phyloP scores from a whole-genome alignment of 1,140 invertebrate species.

The Atta cephalotes region DNA sequence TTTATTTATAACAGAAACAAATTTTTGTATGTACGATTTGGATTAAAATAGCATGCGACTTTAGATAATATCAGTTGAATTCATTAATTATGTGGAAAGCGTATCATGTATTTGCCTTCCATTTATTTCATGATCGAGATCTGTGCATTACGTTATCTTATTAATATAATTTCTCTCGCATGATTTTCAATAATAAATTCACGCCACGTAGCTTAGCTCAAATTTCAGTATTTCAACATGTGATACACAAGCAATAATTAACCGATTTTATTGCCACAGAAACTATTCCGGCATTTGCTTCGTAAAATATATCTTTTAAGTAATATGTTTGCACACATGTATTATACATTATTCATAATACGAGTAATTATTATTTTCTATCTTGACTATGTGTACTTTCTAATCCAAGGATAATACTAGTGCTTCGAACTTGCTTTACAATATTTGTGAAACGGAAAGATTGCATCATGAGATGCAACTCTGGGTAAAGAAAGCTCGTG shows the following conservation, averaged over 20 bases:
- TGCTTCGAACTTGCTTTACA: background rate
- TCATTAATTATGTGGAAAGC: conserved; percentile 14
- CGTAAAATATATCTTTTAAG: conserved; percentile 19
- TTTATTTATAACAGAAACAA: background rate
- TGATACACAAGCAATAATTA: background rate
- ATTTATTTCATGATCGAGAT: background rate
- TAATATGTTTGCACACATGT: background rate
- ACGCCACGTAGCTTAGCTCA: background rate
- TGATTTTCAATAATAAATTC: conserved; percentile 10
- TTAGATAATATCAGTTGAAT: background rate
- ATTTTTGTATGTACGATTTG: background rate
- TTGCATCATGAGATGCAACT: conserved; percentile 22
- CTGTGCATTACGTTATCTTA: conserved; percentile 16
- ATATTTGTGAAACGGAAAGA: conserved; percentile 21
- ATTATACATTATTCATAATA: background rate
- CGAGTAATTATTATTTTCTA: background rate
- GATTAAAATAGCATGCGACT: background rate
- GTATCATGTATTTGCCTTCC: background rate
- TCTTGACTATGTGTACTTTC: background rate
- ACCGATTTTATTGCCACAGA: conserved; percentile 8
- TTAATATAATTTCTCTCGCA: conserved; percentile 29
- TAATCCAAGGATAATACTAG: background rate
- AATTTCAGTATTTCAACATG: conserved; percentile 26
- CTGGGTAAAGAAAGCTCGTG: background rate
- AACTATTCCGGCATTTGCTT: conserved; percentile 7